Evolutionary conservation across 2,797 vertebrate genomes (phyloP), one percentile per base, ranked within the genome.

Genomic region (Dendrocincla fuliginosa): DNA sequence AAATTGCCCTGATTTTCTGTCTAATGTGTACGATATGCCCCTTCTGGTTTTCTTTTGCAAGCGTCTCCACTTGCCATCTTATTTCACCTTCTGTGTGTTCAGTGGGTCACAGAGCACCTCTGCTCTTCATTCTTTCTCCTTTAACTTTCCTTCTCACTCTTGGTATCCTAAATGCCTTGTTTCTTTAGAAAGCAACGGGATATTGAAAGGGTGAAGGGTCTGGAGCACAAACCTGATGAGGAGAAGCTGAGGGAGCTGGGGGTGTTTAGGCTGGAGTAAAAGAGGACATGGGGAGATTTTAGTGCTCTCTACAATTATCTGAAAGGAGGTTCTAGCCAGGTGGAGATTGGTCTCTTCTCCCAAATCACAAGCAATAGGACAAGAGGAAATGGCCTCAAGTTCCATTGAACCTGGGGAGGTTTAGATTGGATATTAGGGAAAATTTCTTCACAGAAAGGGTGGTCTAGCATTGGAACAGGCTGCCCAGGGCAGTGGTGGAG

Each of bases 141-240:
- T 68, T 19, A 25, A 5, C 5, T 60, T 86, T n/a, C 27, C 16
- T 20, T 76, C 55, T 53, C n/a, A 10, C 14, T 59, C 32, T 59
- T 1, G 1, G 8, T 42, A 3, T 32, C 44, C 24, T 68, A 5
- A 12, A 19, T 3, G 10, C 2, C 22, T 68, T 18, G 3, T 60
- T 75, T 68, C 50, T 60, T 42, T 27, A 32, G 60, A 70, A 69
- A 86, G 13, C 11, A 65, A 27, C 2, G 16, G 18, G 44, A 28
- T 60, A 9, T 2, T 49, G 20, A 41, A 70, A 70, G 56, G 19
- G 3, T 16, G 20, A 52, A 57, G n/a, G 24, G 14, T 50, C 37
- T 63, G 64, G 13, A 46, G 24, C 4, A 44, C 8, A 64, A 33
- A 32, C 32, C 41, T 19, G 18, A 11, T 6, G 2, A 39, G 13